A percentile compares a stretch with the other conserved stretches of the same genome.
phyloP scores from a whole-genome alignment of 1,140 invertebrate species.

The Drosophila ficusphila region DNA sequence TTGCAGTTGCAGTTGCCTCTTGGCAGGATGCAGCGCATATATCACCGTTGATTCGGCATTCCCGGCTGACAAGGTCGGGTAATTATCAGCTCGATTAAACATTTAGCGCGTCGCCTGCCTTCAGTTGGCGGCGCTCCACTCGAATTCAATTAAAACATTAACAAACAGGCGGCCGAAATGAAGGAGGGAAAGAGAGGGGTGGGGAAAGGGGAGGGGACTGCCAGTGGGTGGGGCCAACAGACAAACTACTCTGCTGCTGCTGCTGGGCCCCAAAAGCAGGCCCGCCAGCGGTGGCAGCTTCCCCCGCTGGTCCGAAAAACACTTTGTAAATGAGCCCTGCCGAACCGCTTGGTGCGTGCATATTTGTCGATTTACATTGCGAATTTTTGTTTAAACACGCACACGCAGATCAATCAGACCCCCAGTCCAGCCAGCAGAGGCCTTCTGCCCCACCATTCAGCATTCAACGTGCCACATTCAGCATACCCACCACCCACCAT shows the following conservation, averaged over 20 bases:
- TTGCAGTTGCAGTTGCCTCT: too few relatives aligned
- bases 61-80: slow-evolving; percentile 39
- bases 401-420: slow-evolving; percentile 56
- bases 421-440: neutral
- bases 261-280: neutral
- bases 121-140: slow-evolving; percentile 38
- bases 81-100: slow-evolving; percentile 55
- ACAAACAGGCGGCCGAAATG: slow-evolving; percentile 52
- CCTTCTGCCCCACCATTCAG: neutral
- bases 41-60: slow-evolving; percentile 16
- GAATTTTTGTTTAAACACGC: slow-evolving; percentile 68
- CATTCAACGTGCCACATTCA: too few relatives aligned
- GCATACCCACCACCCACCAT: neutral
- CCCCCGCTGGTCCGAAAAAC: slow-evolving; percentile 3
- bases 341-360: slow-evolving; percentile 18
- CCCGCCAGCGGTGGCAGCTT: neutral
- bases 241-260: too few relatives aligned
- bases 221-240: neutral
- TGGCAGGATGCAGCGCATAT: neutral
- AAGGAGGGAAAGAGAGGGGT: too few relatives aligned
- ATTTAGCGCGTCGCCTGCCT: slow-evolving; percentile 36
- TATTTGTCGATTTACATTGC: slow-evolving; percentile 70
- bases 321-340: slow-evolving; percentile 52
- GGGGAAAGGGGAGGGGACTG: slow-evolving; percentile 22
- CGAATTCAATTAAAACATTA: slow-evolving; percentile 75